A percentile compares a stretch with the other conserved stretches of the same genome.
phyloP scores from a whole-genome alignment of 2,888 invertebrate genomes.

The Sinopyrophorus schimmeli region DNA sequence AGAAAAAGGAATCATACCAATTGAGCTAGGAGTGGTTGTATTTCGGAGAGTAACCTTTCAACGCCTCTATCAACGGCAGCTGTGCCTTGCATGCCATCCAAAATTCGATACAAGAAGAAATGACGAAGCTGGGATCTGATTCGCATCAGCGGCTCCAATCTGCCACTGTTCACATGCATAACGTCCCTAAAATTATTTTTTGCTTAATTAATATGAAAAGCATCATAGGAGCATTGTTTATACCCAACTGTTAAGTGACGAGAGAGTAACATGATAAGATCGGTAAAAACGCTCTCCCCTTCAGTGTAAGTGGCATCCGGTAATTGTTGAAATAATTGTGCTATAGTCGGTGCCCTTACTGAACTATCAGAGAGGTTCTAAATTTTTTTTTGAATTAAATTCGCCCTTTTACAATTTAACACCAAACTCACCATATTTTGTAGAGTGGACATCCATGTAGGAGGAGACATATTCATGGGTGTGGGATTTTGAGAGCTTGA shows the following conservation, averaged over 20 bases:
- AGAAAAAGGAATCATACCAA: constrained; percentile 50
- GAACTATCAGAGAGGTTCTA: constrained; percentile 34
- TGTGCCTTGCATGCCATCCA: constrained; percentile 52
- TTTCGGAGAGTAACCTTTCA: constrained; percentile 53
- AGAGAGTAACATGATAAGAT: constrained; percentile 53
- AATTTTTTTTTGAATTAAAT: too few species aligned
- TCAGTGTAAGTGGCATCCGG: constrained; percentile 51
- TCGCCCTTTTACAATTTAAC: too few species aligned
- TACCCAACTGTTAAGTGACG: constrained; percentile 52
- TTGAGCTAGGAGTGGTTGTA: constrained; percentile 54
- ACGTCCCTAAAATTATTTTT: constrained; percentile 46
- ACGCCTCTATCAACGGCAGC: constrained; percentile 54
- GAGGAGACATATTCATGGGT: constrained; percentile 7
- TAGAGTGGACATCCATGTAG: constrained; percentile 31
- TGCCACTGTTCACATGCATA: constrained; percentile 49
- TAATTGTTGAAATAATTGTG: constrained; percentile 52
- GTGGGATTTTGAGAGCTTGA: constrained; percentile 12
- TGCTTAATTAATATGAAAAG: too few species aligned
- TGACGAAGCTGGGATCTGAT: constrained; percentile 55
- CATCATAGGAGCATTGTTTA: constrained; percentile 39
- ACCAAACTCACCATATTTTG: constrained; percentile 39
- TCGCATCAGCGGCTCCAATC: constrained; percentile 53
- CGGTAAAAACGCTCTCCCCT: constrained; percentile 55
- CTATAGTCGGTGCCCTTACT: constrained; percentile 49
- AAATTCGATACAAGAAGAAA: constrained; percentile 55